Base-by-base conservation (phyloP, 2,113 vertebrate species). In the Bombycilla garrulus region DNA sequence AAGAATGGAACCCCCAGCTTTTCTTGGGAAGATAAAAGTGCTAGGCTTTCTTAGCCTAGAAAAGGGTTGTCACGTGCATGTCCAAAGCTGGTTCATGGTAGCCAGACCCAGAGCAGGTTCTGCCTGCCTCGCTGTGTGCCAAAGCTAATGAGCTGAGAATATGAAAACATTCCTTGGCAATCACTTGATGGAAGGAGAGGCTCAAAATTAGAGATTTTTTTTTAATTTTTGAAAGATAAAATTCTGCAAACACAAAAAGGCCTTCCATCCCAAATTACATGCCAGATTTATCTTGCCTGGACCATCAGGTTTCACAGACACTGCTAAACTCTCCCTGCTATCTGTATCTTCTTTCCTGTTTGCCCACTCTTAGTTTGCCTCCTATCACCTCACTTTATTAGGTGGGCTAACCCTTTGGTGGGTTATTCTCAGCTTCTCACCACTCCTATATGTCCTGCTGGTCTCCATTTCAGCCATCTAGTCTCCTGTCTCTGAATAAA, bases 121-220 rank as follows among this genome's bases (percentile, higher is more conserved):
- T 73, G 60, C 51, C 33, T 71, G 60, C 77, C 57, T 66, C 0
- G 0, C 54, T 9, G 6, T 7, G 1, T 94, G 78, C 90, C 78
- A 54, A 72, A 88, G 65, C 48, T 81, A 71, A 82, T 3, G 5
- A 87, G 36, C 78, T 91, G 64, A 87, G 81, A 87, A 45, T 56
- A 81, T 38, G n/a, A 89, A 91, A 84, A n/a, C 81, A 94, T 96
- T 96, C 81, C 47, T 91, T 92, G 81, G 81, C 65, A 92, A 51
- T 74, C 65, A 26, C 51, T 79, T 96, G 57, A 81, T 61, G 47
- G 40, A 95, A 95, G 84, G 87, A 74, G 87, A 85, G 57, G 65
- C 61, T 95, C 33, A 81, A 61, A 91, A 86, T 73, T 35, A 47
- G 26, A 73, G 51, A 12, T 72, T 70, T 80, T 51, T 2, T 69